Percentiles rank a stretch among this genome's conserved stretches.
Evolutionary conservation across 2,797 vertebrate species (phyloP).

Genomic region (Varecia variegata): DNA sequence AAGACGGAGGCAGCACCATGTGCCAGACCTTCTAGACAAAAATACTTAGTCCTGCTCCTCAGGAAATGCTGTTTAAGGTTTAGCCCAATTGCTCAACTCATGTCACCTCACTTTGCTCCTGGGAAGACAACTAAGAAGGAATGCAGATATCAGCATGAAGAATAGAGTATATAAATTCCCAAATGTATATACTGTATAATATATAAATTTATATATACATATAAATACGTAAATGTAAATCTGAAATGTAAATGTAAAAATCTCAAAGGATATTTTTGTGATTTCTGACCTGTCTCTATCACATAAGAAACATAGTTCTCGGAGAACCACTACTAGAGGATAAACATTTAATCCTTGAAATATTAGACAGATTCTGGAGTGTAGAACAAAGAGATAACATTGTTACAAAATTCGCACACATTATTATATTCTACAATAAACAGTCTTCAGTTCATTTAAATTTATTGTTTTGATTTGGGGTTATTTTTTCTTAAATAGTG

Average conservation of each 20-base stretch:
- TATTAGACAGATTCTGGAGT: not conserved
- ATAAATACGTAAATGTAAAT: not conserved
- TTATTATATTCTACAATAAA: not conserved
- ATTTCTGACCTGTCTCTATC: not conserved
- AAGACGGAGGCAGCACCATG: too few relatives aligned
- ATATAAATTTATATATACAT: not conserved
- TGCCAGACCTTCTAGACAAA: not conserved
- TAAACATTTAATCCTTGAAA: not conserved
- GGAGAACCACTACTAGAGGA: not conserved
- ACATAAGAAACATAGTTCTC: not conserved
- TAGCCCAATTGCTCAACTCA: not conserved
- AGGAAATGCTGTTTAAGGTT: not conserved
- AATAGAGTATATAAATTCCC: not conserved
- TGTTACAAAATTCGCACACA: not conserved
- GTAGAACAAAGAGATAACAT: not conserved
- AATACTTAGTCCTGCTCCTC: not conserved
- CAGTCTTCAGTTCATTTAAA: not conserved
- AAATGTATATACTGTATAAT: not conserved
- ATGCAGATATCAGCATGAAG: not conserved
- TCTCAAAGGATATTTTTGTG: not conserved
- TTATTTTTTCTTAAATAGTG: not conserved
- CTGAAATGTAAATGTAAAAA: not conserved
- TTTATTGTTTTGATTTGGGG: conserved; percentile 1
- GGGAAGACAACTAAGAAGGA: not conserved
- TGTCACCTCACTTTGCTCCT: not conserved